Evolutionary conservation across 2,888 invertebrate species (phyloP), one percentile per base, ranked within the genome.

Genomic region (Colletes collaris): DNA sequence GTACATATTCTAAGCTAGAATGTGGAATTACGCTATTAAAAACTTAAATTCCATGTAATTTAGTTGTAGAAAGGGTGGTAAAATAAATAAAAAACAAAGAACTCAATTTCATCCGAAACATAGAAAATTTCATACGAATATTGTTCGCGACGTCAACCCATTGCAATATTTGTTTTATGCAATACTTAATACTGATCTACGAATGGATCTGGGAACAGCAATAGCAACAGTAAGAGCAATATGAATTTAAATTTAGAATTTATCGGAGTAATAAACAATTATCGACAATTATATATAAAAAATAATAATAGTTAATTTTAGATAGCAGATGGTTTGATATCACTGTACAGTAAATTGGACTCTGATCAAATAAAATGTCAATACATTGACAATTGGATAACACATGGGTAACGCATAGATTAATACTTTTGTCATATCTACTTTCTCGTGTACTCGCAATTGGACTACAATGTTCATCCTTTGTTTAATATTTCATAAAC

Each of bases 81-180:
- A 55, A 65, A n/a, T 3, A 37, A 16, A 13, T 13, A 72, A 68
- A 49, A 63, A 40, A 13, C 27, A 10, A 0, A 77, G 62, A 65
- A 8, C 27, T 13, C 8, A 49, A 11, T 16, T 35, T n/a, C 13
- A 1, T 11, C 65, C 11, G 35, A 59, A 44, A 19, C 10, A n/a
- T 3, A 58, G 44, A 53, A 58, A 46, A 13, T n/a, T 7, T 8
- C 13, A 2, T 49, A n/a, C 0, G 2, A 5, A 5, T 11, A 13
- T n/a, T 13, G 11, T 4, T 7, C 49, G 19, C 13, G n/a, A 6
- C 13, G 4, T 10, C 55, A 67, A 65, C n/a, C 67, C 70, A 6
- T 55, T 72, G 19, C 74, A 87, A 77, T 88, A 83, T 67, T 59
- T 85, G 3, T 88, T 90, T 83, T 90, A 89, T 76, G 85, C 88